Conservation (phyloP, 2,113 vertebrate genomes). For the Platichthys flesus region DNA sequence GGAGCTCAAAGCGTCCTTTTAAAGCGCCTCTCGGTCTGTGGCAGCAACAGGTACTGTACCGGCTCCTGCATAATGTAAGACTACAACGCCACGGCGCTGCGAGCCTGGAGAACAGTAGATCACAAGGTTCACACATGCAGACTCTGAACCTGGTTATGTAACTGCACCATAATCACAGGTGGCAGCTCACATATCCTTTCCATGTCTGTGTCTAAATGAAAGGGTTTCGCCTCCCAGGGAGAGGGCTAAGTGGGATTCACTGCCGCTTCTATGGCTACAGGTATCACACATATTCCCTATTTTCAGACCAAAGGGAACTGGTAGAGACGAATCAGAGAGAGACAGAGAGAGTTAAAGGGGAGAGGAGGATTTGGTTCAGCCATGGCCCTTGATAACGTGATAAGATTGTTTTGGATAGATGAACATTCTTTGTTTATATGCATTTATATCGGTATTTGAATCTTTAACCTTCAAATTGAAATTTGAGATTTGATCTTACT, state of each 20-base stretch:
- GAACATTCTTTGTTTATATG: background rate
- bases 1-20: slow-evolving; percentile 61
- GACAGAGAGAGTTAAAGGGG: background rate
- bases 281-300: slow-evolving; percentile 55
- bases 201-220: slow-evolving; percentile 70
- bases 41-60: slow-evolving; percentile 67
- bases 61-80: slow-evolving; percentile 52
- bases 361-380: background rate
- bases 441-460: background rate
- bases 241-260: slow-evolving; percentile 61
- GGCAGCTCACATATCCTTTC: slow-evolving; percentile 68
- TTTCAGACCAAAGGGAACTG: slow-evolving; percentile 44
- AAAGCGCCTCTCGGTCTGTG: slow-evolving; percentile 54
- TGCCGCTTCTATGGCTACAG: slow-evolving; percentile 74
- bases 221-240: slow-evolving; percentile 66
- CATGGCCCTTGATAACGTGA: slow-evolving; percentile 12
- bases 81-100: slow-evolving; percentile 10
- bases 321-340: slow-evolving; percentile 12
- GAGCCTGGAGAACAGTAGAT: slow-evolving; percentile 64
- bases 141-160: slow-evolving; percentile 69
- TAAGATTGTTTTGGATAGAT: background rate
- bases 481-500: no score
- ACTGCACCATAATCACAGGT: slow-evolving; percentile 74
- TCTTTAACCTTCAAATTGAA: background rate
- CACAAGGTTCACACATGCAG: slow-evolving; percentile 68